These are phyloP conservation scores for Stigmatopora nigra DNA, from an alignment of 2,113 vertebrate species.

Conservation along the genomic window DNA sequence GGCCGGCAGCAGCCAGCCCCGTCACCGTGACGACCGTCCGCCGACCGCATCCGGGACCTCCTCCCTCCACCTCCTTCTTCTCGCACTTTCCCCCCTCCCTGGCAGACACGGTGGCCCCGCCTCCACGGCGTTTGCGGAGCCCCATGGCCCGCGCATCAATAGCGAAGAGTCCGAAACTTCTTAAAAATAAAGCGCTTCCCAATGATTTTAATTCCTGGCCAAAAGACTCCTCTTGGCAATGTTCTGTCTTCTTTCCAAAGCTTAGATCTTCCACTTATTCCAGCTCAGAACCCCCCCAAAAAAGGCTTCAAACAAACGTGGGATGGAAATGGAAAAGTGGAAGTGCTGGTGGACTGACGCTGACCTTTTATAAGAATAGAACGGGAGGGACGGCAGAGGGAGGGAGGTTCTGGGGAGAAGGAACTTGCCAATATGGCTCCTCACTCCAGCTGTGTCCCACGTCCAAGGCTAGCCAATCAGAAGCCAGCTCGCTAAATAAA, in stretches of 20 bases:
- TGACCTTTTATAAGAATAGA: constrained; percentile 62
- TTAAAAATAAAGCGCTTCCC: constrained; percentile 53
- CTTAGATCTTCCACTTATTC: not conserved
- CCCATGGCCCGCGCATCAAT: constrained; percentile 41
- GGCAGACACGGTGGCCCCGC: constrained; percentile 1
- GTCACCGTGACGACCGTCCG: constrained; percentile 54
- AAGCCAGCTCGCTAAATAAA: too few species aligned
- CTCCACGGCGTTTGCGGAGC: constrained; percentile 47
- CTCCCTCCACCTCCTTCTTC: constrained; percentile 2
- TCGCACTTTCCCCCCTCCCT: not conserved
- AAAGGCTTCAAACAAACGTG: constrained; percentile 26
- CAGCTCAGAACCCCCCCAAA: constrained; percentile 11
- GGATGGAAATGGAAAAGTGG: constrained; percentile 26
- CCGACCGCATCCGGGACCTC: constrained; percentile 26
- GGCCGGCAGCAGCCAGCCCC: constrained; percentile 49
- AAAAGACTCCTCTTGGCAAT: constrained; percentile 18
- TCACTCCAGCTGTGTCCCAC: constrained; percentile 43
- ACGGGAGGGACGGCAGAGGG: constrained; percentile 30
- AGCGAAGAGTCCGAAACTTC: constrained; percentile 29
- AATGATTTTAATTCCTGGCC: constrained; percentile 53
- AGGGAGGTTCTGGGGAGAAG: not conserved
- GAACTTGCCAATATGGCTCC: constrained; percentile 55
- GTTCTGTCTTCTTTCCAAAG: not conserved
- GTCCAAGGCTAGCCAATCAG: constrained; percentile 28
- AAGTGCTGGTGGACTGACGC: constrained; percentile 39